A percentile compares a stretch with the other conserved stretches of the same genome.
These are phyloP conservation scores for Calcarius lapponicus DNA, from an alignment of 2,797 vertebrate species.

Conservation along the genomic window DNA sequence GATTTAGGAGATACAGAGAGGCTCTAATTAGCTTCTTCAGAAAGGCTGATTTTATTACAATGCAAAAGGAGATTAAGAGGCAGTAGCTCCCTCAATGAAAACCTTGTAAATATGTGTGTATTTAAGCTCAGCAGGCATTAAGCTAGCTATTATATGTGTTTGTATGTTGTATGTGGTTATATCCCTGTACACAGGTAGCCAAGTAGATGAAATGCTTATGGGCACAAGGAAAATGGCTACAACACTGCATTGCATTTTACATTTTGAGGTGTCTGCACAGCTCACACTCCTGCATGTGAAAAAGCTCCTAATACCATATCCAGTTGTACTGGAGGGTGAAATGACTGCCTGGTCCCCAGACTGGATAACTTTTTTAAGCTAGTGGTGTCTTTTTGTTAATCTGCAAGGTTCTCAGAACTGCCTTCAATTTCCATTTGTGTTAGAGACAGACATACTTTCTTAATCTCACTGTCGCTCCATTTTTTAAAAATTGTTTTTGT, in stretches of 20 bases:
- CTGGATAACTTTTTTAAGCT: background rate
- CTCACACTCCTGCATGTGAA: background rate
- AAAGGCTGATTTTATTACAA: background rate
- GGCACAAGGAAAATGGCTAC: background rate
- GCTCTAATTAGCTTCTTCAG: background rate
- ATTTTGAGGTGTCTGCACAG: background rate
- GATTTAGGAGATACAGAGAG: background rate
- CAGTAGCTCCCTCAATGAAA: background rate
- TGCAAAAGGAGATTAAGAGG: background rate
- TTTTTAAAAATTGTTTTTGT: background rate
- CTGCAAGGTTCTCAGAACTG: background rate
- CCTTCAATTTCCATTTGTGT: background rate
- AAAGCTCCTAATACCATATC: background rate
- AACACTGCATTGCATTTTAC: accelerated
- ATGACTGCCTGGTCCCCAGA: background rate
- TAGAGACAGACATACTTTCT: background rate
- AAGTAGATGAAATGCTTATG: background rate
- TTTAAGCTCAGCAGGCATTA: background rate
- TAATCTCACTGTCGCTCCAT: background rate
- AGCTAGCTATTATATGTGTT: background rate
- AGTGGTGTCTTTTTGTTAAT: background rate
- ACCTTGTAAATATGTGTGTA: background rate
- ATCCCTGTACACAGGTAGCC: background rate
- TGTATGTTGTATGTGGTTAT: background rate
- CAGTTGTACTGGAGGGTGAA: background rate